phyloP scores from a whole-genome alignment of 1,140 invertebrate genomes.

The Drosophila bocki region DNA sequence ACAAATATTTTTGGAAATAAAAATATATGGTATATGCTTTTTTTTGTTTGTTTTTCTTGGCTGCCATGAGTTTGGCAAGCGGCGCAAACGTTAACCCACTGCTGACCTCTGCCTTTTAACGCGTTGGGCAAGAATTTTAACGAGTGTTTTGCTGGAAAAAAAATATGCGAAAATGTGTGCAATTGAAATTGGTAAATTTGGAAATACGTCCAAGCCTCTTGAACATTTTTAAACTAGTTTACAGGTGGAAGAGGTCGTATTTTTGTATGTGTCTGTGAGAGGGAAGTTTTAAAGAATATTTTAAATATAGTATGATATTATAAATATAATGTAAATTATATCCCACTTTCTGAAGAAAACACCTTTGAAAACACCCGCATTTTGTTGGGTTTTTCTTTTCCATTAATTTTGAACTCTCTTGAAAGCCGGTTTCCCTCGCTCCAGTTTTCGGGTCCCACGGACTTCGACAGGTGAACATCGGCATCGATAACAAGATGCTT shows the following conservation, averaged over 20 bases:
- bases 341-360: not conserved
- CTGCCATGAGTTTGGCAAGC: slow-evolving; percentile 35
- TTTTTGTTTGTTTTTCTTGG: slow-evolving; percentile 21
- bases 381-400: not conserved
- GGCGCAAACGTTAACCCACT: slow-evolving; percentile 28
- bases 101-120: slow-evolving; percentile 37
- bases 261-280: not conserved
- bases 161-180: slow-evolving; percentile 26
- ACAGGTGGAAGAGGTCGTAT: not conserved
- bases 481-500: slow-evolving; percentile 16
- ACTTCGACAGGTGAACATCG: slow-evolving; percentile 31
- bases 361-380: not conserved
- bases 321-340: not conserved
- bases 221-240: not conserved
- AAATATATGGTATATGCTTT: slow-evolving; percentile 11
- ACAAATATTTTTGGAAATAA: slow-evolving; percentile 34
- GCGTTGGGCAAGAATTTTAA: slow-evolving; percentile 46
- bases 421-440: slow-evolving; percentile 42
- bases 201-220: not conserved
- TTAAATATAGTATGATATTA: no score
- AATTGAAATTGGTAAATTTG: slow-evolving; percentile 31
- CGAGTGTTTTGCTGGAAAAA: slow-evolving; percentile 32
- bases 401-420: slow-evolving; percentile 5
- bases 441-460: slow-evolving; percentile 20
- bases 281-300: not conserved